Conservation (phyloP, 2,797 vertebrate species). For the Lepus oiostolus region DNA sequence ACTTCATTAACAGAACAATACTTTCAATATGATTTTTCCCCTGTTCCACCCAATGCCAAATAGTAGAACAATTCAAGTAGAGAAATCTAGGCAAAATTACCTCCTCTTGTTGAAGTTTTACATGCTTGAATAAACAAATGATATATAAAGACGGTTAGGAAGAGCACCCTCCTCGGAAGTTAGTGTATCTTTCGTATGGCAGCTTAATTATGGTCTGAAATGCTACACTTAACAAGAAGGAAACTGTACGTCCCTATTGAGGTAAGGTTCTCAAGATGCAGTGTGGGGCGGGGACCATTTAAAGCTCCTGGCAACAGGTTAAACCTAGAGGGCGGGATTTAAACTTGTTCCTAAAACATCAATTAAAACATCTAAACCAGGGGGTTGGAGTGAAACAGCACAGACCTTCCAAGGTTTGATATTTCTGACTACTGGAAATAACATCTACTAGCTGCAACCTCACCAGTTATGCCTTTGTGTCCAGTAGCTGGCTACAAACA, state of each 20-base stretch:
- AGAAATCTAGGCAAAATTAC: slow-evolving; percentile 84
- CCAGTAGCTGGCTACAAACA: not conserved
- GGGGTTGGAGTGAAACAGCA: slow-evolving; percentile 10
- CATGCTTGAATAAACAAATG: slow-evolving; percentile 83
- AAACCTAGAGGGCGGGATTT: slow-evolving; percentile 22
- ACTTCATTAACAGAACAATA: slow-evolving; percentile 85
- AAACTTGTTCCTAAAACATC: slow-evolving; percentile 31
- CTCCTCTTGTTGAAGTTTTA: slow-evolving; percentile 82
- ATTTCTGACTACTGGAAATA: not conserved
- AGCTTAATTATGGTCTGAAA: slow-evolving; percentile 67
- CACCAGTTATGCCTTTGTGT: not conserved
- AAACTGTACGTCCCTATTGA: slow-evolving; percentile 6
- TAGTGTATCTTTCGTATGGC: slow-evolving; percentile 37
- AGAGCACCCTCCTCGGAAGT: slow-evolving; percentile 53
- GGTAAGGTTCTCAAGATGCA: not conserved
- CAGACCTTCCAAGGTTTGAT: not conserved
- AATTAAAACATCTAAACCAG: not conserved
- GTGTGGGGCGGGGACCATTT: not conserved
- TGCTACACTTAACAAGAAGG: slow-evolving; percentile 59
- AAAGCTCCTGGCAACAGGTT: not conserved
- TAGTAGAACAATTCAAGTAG: slow-evolving; percentile 83
- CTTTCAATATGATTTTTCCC: slow-evolving; percentile 81
- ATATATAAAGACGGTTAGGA: slow-evolving; percentile 66
- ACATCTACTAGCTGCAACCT: not conserved
- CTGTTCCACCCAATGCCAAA: slow-evolving; percentile 79